A percentile compares a stretch with the other conserved stretches of the same genome.
Conservation (phyloP, 1,140 invertebrate genomes). For the Venturia canescens region DNA sequence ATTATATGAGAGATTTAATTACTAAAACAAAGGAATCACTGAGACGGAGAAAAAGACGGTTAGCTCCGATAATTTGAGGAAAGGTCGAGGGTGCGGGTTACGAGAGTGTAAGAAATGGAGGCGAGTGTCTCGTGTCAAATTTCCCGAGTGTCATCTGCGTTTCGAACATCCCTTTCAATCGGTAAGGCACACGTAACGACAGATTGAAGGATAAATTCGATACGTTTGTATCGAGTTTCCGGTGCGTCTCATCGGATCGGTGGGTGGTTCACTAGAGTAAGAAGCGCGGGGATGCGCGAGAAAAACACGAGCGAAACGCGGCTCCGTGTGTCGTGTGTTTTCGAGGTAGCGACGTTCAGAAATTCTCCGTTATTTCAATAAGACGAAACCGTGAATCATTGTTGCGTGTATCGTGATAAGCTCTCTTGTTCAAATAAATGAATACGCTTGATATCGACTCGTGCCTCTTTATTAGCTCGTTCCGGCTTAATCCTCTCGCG, state of each 20-base stretch:
- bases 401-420: background rate
- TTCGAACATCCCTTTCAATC: constrained; percentile 39
- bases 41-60: background rate
- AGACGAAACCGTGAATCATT: background rate
- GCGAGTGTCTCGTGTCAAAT: constrained; percentile 52
- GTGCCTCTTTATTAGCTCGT: no score
- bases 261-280: background rate
- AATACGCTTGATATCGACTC: no score
- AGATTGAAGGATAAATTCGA: constrained; percentile 53
- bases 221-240: constrained; percentile 54
- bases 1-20: no score
- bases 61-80: background rate
- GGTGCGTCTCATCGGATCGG: constrained; percentile 20
- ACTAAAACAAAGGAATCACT: background rate
- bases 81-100: background rate
- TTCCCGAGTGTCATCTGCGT: constrained; percentile 58
- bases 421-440: no score
- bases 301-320: background rate
- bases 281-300: background rate
- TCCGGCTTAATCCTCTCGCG: no score
- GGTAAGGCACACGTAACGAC: constrained; percentile 24
- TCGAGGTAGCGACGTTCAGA: background rate
- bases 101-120: background rate
- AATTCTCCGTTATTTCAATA: background rate
- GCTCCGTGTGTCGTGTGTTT: background rate